Evolutionary conservation across 2,888 invertebrate species (phyloP), one percentile per base, ranked within the genome.

Genomic region (Amphipyra tragopoginis): DNA sequence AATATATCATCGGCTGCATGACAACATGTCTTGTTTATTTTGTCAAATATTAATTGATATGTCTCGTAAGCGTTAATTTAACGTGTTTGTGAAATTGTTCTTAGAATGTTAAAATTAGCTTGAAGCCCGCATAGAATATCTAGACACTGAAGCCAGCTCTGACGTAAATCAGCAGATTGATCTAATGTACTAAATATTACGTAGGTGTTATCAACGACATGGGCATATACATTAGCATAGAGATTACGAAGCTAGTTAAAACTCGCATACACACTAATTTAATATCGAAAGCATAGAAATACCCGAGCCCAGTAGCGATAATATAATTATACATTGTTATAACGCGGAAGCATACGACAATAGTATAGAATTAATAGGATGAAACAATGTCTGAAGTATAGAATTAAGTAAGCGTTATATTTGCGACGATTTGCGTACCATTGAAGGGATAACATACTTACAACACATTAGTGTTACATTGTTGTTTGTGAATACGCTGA

Each of bases 261-360:
- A 90, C 85, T 93, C 91, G 93, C 94, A 94, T 93, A 93, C 93
- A 93, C 92, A 93, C 93, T 93, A 93, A 91, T 90, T 92, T 91
- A 93, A 94, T 94, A 94, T 93, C 89, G 92, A 93, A 94, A 94
- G 94, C 94, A 93, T 93, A 94, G 93, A 92, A 89, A 91, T 92
- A 93, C 94, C 94, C 93, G 93, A 93, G 94, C 93, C 94, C 93
- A 92, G 86, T 93, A 94, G 94, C 94, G 91, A 89, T 84, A 87
- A 89, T 89, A 86, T 84, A 84, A 77, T 86, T 85, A 87, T 87
- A 93, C 89, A 93, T 90, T 90, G 88, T 93, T 93, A 91, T 89
- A 92, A 92, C 92, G 94, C 94, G 90, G 88, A 94, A 94, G 94
- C 94, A 92, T 89, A 94, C 93, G 93, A 93, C 92, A 93, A 90